Evolutionary conservation across 2,888 invertebrate genomes (phyloP), one percentile per base, ranked within the genome.

Genomic region (Patella ulyssiponensis): DNA sequence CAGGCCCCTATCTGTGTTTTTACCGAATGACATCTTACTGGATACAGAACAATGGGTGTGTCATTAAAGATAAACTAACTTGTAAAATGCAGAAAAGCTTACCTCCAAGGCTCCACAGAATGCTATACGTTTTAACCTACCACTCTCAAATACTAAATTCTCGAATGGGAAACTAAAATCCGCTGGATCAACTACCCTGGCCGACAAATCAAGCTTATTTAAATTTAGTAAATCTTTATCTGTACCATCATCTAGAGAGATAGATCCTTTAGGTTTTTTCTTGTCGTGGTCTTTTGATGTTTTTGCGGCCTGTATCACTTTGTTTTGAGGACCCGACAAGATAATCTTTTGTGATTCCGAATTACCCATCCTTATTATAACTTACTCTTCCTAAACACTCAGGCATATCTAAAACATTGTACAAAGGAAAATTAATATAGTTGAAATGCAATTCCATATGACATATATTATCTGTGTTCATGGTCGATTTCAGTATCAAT

Each of bases 61-160:
- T 69, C 27, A 71, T 71, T 27, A 33, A 44, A 20, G 44, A 44
- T 44, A 44, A 9, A 44, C 27, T 54, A 51, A 54, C 14, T n/a
- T 3, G 3, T 27, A 11, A 54, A 33, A 56, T 54, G 23, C 2
- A n/a, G 5, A 14, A 15, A 54, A 9, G 64, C 85, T 81, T 77
- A 88, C 89, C 88, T 83, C 82, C 0, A 89, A 82, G n/a, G 86
- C 86, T 2, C 89, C 89, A 73, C 86, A 86, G 79, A 87, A 89
- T 1, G 88, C 85, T 69, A 88, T 76, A 0, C 86, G 85, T 73
- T 88, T 87, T 76, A 86, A 86, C n/a, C 86, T 87, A 2, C 89
- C 89, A 7, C 89, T 88, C 76, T 88, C 88, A 80, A 89, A 88
- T 2, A 86, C 84, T 3, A 88, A 81, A 76, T 89, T 89, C 79